Conservation (phyloP, 2,888 invertebrate genomes). For the Cerceris rybyensis region DNA sequence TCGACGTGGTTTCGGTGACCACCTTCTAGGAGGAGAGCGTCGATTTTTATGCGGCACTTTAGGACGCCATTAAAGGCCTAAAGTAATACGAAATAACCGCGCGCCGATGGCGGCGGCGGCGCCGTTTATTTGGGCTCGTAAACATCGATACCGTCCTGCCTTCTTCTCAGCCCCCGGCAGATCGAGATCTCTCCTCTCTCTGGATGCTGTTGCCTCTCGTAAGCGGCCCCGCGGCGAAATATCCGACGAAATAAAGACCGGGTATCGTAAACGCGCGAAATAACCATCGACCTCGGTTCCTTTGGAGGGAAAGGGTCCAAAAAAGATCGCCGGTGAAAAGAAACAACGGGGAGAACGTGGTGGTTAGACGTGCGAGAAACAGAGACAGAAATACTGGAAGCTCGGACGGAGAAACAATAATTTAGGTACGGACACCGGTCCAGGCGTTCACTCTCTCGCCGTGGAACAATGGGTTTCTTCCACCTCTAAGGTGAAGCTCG, state of each 20-base stretch:
- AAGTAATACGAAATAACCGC: slow-evolving; percentile 79
- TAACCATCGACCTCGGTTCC: slow-evolving; percentile 65
- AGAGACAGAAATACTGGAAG: slow-evolving; percentile 27
- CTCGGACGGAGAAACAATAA: slow-evolving; percentile 64
- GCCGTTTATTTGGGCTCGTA: slow-evolving; percentile 79
- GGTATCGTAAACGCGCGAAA: slow-evolving; percentile 75
- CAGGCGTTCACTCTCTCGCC: slow-evolving; percentile 39
- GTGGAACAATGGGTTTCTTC: slow-evolving; percentile 51
- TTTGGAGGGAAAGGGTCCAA: slow-evolving; percentile 18
- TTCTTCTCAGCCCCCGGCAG: slow-evolving; percentile 20
- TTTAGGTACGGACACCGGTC: slow-evolving; percentile 61
- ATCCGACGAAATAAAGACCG: slow-evolving; percentile 67
- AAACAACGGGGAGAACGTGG: slow-evolving; percentile 17
- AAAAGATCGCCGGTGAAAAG: slow-evolving; percentile 43
- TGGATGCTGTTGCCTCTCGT: slow-evolving; percentile 26
- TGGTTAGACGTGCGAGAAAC: not conserved
- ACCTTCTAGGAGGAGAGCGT: slow-evolving; percentile 60
- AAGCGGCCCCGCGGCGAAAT: slow-evolving; percentile 62
- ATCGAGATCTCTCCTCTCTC: slow-evolving; percentile 7
- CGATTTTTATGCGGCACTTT: slow-evolving; percentile 79
- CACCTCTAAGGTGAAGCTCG: slow-evolving; percentile 31
- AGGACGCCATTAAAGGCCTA: slow-evolving; percentile 75
- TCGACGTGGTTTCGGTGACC: slow-evolving; percentile 49
- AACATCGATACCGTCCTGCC: slow-evolving; percentile 74
- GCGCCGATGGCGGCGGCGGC: slow-evolving; percentile 62